Evolutionary conservation across 1,140 invertebrate species (phyloP).

Genomic region (Achatina immaculata): DNA sequence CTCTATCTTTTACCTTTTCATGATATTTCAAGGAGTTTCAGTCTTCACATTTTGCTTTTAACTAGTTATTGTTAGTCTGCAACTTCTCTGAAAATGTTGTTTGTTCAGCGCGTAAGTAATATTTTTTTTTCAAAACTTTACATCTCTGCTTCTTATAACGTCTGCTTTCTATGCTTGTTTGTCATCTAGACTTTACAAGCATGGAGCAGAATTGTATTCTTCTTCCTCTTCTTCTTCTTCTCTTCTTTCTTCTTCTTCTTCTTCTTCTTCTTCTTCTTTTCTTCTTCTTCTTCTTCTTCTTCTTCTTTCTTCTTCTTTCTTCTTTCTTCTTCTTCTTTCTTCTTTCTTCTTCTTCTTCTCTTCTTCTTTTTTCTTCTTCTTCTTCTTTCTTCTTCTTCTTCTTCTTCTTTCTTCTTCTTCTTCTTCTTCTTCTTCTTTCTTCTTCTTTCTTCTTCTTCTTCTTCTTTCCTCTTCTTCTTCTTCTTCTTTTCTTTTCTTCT

Average conservation of each 20-base stretch:
- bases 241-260: not conserved
- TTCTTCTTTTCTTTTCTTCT: not conserved
- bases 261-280: not conserved
- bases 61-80: too few species aligned
- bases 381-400: not conserved
- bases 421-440: not conserved
- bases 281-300: not conserved
- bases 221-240: too few species aligned
- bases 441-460: not conserved
- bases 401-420: not conserved
- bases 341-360: not conserved
- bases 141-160: too few species aligned
- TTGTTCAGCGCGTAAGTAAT: too few species aligned
- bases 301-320: not conserved
- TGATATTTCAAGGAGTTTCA: too few species aligned
- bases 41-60: too few species aligned
- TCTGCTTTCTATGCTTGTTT: too few species aligned
- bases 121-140: too few species aligned
- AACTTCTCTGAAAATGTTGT: too few species aligned
- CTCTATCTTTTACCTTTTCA: too few species aligned
- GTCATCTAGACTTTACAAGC: too few species aligned
- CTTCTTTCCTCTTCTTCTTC: not conserved
- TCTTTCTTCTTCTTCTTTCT: constrained; percentile 10
- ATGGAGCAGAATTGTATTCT: too few species aligned
- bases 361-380: not conserved